These are phyloP conservation scores for Centruroides vittatus DNA, from an alignment of 1,140 invertebrate genomes.

Conservation along the genomic window DNA sequence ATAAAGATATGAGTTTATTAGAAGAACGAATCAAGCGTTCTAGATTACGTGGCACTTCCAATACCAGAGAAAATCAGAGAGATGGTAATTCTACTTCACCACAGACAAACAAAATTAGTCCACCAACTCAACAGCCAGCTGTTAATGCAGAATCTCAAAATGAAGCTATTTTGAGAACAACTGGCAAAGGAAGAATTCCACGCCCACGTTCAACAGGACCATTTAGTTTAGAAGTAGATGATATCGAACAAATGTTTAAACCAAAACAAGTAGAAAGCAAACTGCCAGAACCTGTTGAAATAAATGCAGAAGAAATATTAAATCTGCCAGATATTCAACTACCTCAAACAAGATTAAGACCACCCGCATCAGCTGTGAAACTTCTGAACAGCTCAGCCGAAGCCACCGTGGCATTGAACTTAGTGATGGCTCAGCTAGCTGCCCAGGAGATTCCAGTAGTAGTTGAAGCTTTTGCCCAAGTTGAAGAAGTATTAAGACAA, in stretches of 20 bases:
- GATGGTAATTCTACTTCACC: neutral
- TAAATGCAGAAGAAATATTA: slow-evolving; percentile 30
- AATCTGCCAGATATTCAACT: slow-evolving; percentile 26
- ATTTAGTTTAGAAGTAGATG: slow-evolving; percentile 29
- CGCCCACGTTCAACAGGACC: slow-evolving; percentile 5
- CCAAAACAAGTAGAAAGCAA: slow-evolving; percentile 3
- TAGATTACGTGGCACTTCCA: neutral
- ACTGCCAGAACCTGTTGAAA: slow-evolving; percentile 35
- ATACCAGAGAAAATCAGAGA: neutral
- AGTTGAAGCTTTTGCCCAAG: slow-evolving; percentile 48
- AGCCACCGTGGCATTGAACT: slow-evolving; percentile 29
- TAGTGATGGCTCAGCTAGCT: slow-evolving; percentile 39
- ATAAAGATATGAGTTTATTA: slow-evolving; percentile 84
- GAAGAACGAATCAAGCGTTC: slow-evolving; percentile 89
- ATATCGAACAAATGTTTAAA: slow-evolving; percentile 20
- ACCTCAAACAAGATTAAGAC: slow-evolving; percentile 25
- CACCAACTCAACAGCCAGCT: neutral
- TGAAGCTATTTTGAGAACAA: neutral
- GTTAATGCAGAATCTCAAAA: neutral
- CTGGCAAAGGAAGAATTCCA: neutral
- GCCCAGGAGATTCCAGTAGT: slow-evolving; percentile 44
- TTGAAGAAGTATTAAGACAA: slow-evolving; percentile 36
- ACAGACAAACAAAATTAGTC: slow-evolving; percentile 12
- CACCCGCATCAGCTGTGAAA: slow-evolving; percentile 27
- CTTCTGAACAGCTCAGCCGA: slow-evolving; percentile 22